phyloP scores from a whole-genome alignment of 2,113 vertebrate species.

The Procavia capensis region DNA sequence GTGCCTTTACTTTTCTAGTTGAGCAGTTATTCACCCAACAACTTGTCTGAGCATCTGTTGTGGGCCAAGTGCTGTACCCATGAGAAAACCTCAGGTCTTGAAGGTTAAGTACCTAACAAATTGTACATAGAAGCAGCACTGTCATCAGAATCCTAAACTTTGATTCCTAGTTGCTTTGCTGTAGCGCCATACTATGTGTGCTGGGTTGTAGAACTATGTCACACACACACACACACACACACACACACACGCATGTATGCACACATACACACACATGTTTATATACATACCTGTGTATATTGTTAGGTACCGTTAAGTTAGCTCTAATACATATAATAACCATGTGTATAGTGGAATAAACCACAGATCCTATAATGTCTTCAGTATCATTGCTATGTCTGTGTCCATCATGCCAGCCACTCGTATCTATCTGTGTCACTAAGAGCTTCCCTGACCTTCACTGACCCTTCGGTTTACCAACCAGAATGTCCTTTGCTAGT shows the following conservation, averaged over 20 bases:
- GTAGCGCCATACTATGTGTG: rapidly evolving
- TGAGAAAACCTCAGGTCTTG: not conserved
- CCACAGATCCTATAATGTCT: not conserved
- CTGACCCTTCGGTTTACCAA: too few relatives aligned
- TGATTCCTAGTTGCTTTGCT: not conserved
- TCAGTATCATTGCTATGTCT: not conserved
- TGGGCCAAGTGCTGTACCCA: not conserved
- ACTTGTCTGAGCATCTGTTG: not conserved
- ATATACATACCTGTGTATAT: too few relatives aligned
- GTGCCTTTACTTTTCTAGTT: not conserved
- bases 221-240: rapidly evolving
- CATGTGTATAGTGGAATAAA: not conserved
- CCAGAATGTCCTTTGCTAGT: too few relatives aligned
- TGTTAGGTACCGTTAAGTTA: too few relatives aligned
- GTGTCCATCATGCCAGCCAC: not conserved
- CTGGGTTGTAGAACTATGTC: too few relatives aligned
- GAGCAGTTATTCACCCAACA: not conserved
- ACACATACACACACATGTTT: too few relatives aligned
- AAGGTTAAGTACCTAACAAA: not conserved
- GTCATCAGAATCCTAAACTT: not conserved
- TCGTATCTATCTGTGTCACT: not conserved
- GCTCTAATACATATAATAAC: too few relatives aligned
- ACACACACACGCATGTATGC: not conserved
- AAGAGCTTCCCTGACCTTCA: too few relatives aligned
- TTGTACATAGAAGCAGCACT: not conserved